Base-by-base conservation (phyloP, 1,140 invertebrate species). In the Trinorchestia longiramus region DNA sequence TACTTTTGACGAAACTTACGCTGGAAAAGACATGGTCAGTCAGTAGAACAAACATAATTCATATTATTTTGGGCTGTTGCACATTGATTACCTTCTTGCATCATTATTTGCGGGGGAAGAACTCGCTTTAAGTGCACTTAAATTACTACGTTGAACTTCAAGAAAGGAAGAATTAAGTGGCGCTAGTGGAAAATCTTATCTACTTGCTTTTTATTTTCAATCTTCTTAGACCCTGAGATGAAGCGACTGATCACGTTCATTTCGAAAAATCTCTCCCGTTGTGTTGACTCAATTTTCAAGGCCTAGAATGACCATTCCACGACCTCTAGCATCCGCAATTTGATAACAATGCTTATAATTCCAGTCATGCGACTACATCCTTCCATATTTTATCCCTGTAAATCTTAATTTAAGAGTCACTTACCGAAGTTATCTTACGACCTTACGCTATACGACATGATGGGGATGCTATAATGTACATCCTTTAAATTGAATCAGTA, bases 121-220 rank as follows among this genome's bases (percentile, higher is more conserved):
- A 94, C 92, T 44, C 62, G 62, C 44, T 94, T n/a, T 94, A 94
- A 94, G 92, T 94, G 92, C 92, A 94, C 92, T 94, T 94, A 94
- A 94, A 94, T 94, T 94, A 94, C 92, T 43, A 92, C 90, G 43
- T 94, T 94, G 92, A 94, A 94, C 92, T 45, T 94, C 44, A 94
- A 45, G n/a, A 17, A 42, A 90, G 88, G 88, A 90, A 90, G n/a
- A 90, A 90, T 42, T 90, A n/a, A 90, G 88, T 43, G 88, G 88
- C 43, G 11, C n/a, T 41, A 42, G 28, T 42, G 42, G 43, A 42
- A 90, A 36, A 28, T 41, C 4, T 42, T 41, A 19, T 90, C 43
- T 42, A 36, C 36, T 15, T 42, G 11, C 43, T 90, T 36, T 90
- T 41, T 41, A 77, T 3, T 23, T 77, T 77, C 62, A 36, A 36